A percentile compares a stretch with the other conserved stretches of the same genome.
phyloP scores from a whole-genome alignment of 2,113 vertebrate genomes.

The Tetrao urogallus region DNA sequence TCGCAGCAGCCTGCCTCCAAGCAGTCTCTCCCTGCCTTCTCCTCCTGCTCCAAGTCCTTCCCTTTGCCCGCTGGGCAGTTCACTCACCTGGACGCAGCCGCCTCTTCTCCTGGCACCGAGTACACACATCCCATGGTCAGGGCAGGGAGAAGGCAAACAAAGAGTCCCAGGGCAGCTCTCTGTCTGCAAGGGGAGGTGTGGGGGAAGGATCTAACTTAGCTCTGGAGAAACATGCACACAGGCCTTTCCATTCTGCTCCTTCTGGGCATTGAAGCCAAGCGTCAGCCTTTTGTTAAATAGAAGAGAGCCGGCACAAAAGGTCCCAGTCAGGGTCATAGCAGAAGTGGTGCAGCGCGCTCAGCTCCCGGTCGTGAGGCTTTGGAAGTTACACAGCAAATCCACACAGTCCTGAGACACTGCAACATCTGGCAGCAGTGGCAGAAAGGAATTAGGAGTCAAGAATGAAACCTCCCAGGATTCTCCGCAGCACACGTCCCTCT shows the following conservation, averaged over 20 bases:
- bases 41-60: background rate
- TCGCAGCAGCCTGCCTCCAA: background rate
- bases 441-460: slow-evolving; percentile 72
- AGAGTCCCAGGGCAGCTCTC: slow-evolving; percentile 20
- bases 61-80: accelerated
- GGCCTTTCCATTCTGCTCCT: slow-evolving; percentile 41
- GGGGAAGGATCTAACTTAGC: slow-evolving; percentile 16
- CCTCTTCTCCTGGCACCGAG: slow-evolving; percentile 84
- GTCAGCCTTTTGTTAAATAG: slow-evolving; percentile 61
- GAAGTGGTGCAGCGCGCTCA: background rate
- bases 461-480: slow-evolving; percentile 81
- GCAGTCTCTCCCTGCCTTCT: slow-evolving; percentile 1
- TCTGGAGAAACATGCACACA: background rate
- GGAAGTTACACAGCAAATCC: slow-evolving; percentile 31
- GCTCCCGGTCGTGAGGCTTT: background rate
- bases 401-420: slow-evolving; percentile 61
- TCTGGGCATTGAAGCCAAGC: slow-evolving; percentile 17
- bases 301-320: slow-evolving; percentile 52
- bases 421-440: slow-evolving; percentile 86
- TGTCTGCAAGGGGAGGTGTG: background rate
- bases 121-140: slow-evolving; percentile 88
- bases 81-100: slow-evolving; percentile 86
- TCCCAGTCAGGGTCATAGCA: slow-evolving; percentile 42
- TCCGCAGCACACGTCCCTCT: slow-evolving; percentile 64
- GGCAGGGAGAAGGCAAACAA: slow-evolving; percentile 28